These are phyloP conservation scores for Planococcus citri DNA, from an alignment of 1,140 invertebrate species.

Conservation along the genomic window DNA sequence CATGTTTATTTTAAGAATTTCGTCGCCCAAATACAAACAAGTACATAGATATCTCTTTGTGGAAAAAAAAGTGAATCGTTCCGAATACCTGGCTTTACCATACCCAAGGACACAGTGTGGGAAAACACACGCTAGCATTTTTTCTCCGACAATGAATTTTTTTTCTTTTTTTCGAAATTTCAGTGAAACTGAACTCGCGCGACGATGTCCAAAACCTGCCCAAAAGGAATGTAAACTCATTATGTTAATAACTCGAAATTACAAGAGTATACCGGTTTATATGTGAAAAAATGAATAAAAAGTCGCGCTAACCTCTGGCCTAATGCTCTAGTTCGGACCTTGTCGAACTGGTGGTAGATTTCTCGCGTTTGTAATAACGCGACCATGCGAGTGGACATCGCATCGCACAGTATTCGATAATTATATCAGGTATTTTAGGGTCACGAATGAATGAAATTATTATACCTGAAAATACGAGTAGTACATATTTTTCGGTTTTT, in stretches of 20 bases:
- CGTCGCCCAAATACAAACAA: background rate
- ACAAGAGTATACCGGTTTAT: background rate
- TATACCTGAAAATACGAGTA: no score
- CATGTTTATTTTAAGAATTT: background rate
- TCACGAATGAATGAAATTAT: no score
- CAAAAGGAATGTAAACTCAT: background rate
- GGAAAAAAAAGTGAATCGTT: background rate
- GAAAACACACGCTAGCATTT: no score
- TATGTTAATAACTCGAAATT: conserved; percentile 4
- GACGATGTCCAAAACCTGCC: no score
- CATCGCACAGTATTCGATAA: no score
- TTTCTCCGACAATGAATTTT: no score
- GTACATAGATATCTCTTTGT: no score
- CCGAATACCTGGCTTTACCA: background rate
- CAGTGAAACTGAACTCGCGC: background rate
- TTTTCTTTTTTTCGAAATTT: background rate
- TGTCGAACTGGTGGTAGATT: background rate
- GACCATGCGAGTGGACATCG: no score
- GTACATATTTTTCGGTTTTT: no score
- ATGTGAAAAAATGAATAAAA: background rate
- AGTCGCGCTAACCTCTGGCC: background rate
- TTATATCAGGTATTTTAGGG: no score
- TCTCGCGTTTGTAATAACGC: background rate
- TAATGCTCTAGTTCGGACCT: background rate
- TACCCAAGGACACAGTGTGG: background rate